A percentile compares a stretch with the other conserved stretches of the same genome.
phyloP scores from a whole-genome alignment of 2,113 vertebrate species.

The Aspidoscelis tigris region DNA sequence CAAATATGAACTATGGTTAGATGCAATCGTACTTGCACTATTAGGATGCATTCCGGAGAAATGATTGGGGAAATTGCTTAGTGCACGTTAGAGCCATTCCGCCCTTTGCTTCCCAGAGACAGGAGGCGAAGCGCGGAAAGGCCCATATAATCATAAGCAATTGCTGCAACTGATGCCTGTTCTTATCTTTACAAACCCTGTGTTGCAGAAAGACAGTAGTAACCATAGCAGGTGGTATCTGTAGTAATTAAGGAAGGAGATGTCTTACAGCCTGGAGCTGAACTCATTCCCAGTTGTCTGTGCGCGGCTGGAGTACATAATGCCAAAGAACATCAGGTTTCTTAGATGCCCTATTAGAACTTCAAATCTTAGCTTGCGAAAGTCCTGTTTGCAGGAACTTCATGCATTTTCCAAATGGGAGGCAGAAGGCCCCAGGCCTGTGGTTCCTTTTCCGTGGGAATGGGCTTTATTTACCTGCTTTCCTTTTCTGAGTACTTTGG shows the following conservation, averaged over 20 bases:
- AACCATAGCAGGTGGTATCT: neutral
- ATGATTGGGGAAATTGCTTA: too few relatives aligned
- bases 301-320: conserved; percentile 44
- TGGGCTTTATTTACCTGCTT: neutral
- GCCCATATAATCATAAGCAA: neutral
- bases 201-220: neutral
- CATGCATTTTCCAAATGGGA: rapidly evolving
- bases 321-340: conserved; percentile 39
- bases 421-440: rapidly evolving
- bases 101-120: too few relatives aligned
- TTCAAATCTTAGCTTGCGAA: conserved; percentile 27
- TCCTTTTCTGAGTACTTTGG: neutral
- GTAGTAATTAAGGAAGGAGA: neutral
- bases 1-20: too few relatives aligned
- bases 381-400: neutral
- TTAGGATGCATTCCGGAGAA: too few relatives aligned
- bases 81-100: too few relatives aligned
- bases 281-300: conserved; percentile 30
- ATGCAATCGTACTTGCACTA: too few relatives aligned
- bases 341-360: conserved; percentile 52
- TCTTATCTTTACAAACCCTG: neutral
- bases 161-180: neutral
- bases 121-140: too few relatives aligned
- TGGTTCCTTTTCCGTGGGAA: neutral
- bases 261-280: conserved; percentile 33